phyloP scores from a whole-genome alignment of 2,888 invertebrate genomes.

The Netelia fuscicornis region DNA sequence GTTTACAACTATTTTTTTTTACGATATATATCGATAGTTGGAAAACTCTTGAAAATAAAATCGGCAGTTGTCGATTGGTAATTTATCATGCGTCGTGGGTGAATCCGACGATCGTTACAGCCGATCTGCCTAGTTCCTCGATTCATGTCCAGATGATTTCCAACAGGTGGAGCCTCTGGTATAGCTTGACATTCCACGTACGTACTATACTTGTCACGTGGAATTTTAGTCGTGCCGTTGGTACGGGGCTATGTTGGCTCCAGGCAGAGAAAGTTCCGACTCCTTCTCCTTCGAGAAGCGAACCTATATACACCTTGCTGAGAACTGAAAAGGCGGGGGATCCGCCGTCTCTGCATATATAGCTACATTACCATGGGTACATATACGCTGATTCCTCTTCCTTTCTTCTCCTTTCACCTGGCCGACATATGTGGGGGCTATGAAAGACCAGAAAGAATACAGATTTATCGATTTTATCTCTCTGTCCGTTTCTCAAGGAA shows the following conservation, averaged over 20 bases:
- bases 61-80: slow-evolving; percentile 15
- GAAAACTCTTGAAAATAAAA: not conserved
- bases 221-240: slow-evolving; percentile 16
- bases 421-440: slow-evolving; percentile 46
- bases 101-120: slow-evolving; percentile 53
- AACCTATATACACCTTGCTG: not conserved
- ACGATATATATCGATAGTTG: not conserved
- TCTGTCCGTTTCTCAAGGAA: not conserved
- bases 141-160: slow-evolving; percentile 27
- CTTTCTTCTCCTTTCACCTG: slow-evolving; percentile 66
- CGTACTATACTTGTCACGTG: slow-evolving; percentile 4
- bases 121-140: not conserved
- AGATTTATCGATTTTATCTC: slow-evolving; percentile 36
- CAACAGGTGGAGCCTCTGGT: slow-evolving; percentile 54
- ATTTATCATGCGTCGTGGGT: slow-evolving; percentile 12
- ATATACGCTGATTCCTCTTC: slow-evolving; percentile 62
- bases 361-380: slow-evolving; percentile 69
- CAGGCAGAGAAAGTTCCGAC: slow-evolving; percentile 80
- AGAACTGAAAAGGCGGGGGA: slow-evolving; percentile 27
- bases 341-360: slow-evolving; percentile 46
- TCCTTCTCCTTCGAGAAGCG: not conserved
- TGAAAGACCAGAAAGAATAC: slow-evolving; percentile 45
- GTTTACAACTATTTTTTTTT: too few species aligned
- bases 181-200: slow-evolving; percentile 13
- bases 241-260: slow-evolving; percentile 68